Conservation (phyloP, 2,797 vertebrate genomes). For the Parauchenoglanis ngamensis region DNA sequence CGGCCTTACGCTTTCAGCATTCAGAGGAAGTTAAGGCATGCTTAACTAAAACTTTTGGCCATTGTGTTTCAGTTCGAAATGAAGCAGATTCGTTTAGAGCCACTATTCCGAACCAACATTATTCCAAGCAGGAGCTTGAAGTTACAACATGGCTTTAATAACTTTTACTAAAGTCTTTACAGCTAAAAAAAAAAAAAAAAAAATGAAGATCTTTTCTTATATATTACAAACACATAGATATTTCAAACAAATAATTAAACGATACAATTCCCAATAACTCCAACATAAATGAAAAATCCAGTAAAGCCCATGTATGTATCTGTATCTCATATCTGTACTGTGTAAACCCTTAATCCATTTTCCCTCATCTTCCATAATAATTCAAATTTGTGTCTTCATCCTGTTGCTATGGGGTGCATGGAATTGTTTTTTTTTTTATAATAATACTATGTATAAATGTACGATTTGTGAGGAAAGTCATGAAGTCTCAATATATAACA, state of each 20-base stretch:
- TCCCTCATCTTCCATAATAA: neutral
- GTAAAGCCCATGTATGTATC: no score
- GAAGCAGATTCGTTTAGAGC: neutral
- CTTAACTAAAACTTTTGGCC: slow-evolving; percentile 17
- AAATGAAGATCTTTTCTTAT: neutral
- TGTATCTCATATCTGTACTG: neutral
- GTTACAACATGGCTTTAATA: neutral
- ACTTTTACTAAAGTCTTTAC: neutral
- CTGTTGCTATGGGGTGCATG: neutral
- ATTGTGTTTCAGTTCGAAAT: neutral
- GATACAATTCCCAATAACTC: neutral
- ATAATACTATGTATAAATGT: neutral
- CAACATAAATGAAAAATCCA: neutral
- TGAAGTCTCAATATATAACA: neutral
- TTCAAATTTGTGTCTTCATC: neutral
- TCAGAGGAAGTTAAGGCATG: slow-evolving; percentile 11
- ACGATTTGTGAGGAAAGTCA: neutral
- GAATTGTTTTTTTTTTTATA: no score
- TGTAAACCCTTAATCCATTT: neutral
- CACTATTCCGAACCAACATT: neutral
- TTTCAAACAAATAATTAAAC: neutral
- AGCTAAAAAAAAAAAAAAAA: neutral
- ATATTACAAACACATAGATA: neutral
- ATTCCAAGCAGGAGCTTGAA: neutral
- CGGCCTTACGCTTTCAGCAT: slow-evolving; percentile 15